These are phyloP conservation scores for Ivindomyrus marchei DNA, from an alignment of 2,113 vertebrate genomes.

Conservation along the genomic window DNA sequence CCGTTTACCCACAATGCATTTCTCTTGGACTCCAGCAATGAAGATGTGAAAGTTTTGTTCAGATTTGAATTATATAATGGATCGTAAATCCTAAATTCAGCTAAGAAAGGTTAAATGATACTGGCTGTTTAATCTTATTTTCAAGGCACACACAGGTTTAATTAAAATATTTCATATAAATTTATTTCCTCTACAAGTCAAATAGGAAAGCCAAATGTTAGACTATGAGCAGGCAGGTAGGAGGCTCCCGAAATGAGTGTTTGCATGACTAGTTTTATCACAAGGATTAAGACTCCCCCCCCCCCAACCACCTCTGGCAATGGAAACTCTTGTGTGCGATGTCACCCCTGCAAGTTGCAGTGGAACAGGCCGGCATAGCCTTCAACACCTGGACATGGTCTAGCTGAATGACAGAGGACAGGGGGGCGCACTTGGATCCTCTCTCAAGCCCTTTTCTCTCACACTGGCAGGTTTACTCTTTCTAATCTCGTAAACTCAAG, in stretches of 20 bases:
- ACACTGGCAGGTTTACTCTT: constrained; percentile 56
- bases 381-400: background rate
- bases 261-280: background rate
- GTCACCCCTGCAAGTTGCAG: background rate
- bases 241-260: background rate
- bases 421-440: background rate
- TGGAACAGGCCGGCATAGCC: background rate
- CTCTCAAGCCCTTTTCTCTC: background rate
- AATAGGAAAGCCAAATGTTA: background rate
- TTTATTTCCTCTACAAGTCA: background rate
- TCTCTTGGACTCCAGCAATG: background rate
- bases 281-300: background rate
- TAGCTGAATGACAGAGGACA: background rate
- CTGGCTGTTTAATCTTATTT: background rate
- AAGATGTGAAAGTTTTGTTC: background rate
- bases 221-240: background rate
- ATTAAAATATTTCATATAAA: background rate
- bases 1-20: background rate
- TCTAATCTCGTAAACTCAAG: constrained; percentile 63
- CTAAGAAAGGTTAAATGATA: background rate
- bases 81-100: background rate
- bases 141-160: background rate
- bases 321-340: background rate
- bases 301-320: background rate
- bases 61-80: background rate